Conservation (phyloP, 92 coral and sea anemone species). For the Heliopora coerulea region DNA sequence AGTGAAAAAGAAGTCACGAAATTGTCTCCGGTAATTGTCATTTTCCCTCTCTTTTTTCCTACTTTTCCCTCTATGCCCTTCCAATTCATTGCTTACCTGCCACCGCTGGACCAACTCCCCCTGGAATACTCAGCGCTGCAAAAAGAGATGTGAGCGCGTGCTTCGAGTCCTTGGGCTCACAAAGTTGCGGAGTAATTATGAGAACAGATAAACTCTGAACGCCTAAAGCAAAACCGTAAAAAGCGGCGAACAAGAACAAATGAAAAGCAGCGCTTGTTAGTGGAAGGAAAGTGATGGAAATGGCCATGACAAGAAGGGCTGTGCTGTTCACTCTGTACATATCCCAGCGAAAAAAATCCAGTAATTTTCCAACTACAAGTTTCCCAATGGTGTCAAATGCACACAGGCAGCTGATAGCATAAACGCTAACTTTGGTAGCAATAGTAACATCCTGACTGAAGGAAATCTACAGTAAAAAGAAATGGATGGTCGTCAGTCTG, state of each 20-base stretch:
- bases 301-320: background rate
- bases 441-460: slow-evolving; percentile 21
- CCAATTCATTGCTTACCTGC: slow-evolving; percentile 12
- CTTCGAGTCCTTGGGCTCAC: slow-evolving; percentile 6
- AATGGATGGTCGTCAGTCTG: too few species aligned
- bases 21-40: too few species aligned
- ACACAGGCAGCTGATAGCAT: background rate
- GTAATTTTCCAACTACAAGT: background rate
- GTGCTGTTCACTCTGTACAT: slow-evolving; percentile 1
- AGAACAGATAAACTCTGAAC: background rate
- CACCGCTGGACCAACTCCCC: slow-evolving; percentile 22
- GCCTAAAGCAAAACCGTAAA: slow-evolving; percentile 11
- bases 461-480: slow-evolving; percentile 8
- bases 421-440: slow-evolving; percentile 10
- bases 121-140: slow-evolving; percentile 15
- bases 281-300: slow-evolving; percentile 4
- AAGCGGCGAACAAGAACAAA: slow-evolving; percentile 1
- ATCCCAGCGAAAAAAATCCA: slow-evolving; percentile 9
- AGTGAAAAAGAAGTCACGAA: too few species aligned
- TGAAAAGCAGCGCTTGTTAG: background rate
- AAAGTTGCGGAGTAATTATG: slow-evolving; percentile 3
- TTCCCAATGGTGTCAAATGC: background rate
- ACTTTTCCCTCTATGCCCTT: too few species aligned
- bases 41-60: too few species aligned
- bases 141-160: slow-evolving; percentile 7